These are phyloP conservation scores for Carapus acus DNA, from an alignment of 2,797 vertebrate genomes.

Conservation along the genomic window DNA sequence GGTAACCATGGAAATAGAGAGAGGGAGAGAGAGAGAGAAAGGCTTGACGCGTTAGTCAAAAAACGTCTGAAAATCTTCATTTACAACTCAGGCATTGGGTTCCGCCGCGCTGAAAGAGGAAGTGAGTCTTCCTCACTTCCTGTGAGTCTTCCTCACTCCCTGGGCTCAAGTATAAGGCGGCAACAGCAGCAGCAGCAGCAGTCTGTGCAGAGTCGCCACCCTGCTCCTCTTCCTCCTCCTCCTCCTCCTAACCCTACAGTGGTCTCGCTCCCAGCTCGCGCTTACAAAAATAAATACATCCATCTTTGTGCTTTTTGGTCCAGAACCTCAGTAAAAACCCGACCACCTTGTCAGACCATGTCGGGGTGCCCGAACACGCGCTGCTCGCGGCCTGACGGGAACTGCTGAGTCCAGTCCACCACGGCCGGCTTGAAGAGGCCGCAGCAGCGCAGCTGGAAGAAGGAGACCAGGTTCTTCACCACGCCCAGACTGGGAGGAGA, in stretches of 20 bases:
- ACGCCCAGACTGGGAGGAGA: constrained; percentile 79
- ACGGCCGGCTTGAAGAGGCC: constrained; percentile 79
- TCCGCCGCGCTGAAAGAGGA: no score
- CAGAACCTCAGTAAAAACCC: constrained; percentile 36
- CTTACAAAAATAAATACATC: constrained; percentile 61
- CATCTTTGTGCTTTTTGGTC: constrained; percentile 60
- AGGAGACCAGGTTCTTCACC: constrained; percentile 84
- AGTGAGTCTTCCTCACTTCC: constrained; percentile 16
- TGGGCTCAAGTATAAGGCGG: constrained; percentile 63
- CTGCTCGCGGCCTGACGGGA: constrained; percentile 69
- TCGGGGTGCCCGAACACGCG: constrained; percentile 71
- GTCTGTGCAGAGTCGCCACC: constrained; percentile 39
- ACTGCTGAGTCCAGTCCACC: constrained; percentile 90
- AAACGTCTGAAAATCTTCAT: constrained; percentile 52
- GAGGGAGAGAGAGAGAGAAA: constrained; percentile 29
- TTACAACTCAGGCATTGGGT: no score
- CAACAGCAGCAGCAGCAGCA: constrained; percentile 64
- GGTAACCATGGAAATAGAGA: no score
- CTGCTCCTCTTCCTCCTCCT: constrained; percentile 19
- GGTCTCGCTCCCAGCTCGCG: constrained; percentile 24
- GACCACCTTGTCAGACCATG: constrained; percentile 70
- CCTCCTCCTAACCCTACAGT: no score
- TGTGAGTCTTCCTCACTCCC: constrained; percentile 16
- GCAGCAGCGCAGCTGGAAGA: constrained; percentile 89
- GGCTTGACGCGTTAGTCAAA: constrained; percentile 48